Percentiles rank a stretch among this genome's conserved stretches.
These are phyloP conservation scores for Pelagia noctiluca DNA, from an alignment of 30 jellyfish, hydroid and myxozoan genomes.

Conservation along the genomic window DNA sequence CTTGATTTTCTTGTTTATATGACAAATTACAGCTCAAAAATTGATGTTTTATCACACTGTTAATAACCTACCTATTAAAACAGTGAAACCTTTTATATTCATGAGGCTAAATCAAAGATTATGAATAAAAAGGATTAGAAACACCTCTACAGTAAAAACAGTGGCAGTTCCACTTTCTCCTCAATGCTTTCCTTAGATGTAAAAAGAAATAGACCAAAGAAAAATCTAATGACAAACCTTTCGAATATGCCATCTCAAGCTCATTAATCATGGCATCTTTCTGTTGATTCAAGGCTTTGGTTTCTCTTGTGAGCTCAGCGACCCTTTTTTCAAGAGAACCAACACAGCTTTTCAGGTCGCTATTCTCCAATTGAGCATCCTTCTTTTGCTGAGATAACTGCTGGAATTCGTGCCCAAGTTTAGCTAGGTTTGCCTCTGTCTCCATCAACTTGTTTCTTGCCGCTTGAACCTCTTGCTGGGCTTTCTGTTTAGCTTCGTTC, in stretches of 20 bases:
- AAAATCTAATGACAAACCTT: too few species aligned
- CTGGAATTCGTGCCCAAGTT: constrained; percentile 30
- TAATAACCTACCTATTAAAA: too few species aligned
- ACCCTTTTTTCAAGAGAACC: constrained; percentile 36
- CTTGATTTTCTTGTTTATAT: too few species aligned
- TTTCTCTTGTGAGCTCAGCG: constrained; percentile 44
- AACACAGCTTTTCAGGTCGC: constrained; percentile 12
- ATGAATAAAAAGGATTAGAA: too few species aligned
- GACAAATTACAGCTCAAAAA: too few species aligned
- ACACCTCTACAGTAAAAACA: too few species aligned
- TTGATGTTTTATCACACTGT: too few species aligned
- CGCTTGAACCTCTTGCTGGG: constrained; percentile 58
- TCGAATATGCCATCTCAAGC: constrained; percentile 57
- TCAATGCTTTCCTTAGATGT: too few species aligned
- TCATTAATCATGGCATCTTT: constrained; percentile 70
- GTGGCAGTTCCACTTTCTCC: too few species aligned
- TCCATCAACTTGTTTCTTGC: constrained; percentile 50
- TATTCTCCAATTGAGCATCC: constrained; percentile 29
- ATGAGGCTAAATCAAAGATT: too few species aligned
- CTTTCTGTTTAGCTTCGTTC: constrained; percentile 49
- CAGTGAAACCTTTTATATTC: too few species aligned
- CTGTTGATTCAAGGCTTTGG: constrained; percentile 61
- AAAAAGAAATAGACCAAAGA: too few species aligned
- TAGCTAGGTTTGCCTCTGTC: constrained; percentile 39
- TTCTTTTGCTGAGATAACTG: constrained; percentile 1